Evolutionary conservation across 2,888 invertebrate genomes (phyloP), one percentile per base, ranked within the genome.

Genomic region (Venusia cambrica): DNA sequence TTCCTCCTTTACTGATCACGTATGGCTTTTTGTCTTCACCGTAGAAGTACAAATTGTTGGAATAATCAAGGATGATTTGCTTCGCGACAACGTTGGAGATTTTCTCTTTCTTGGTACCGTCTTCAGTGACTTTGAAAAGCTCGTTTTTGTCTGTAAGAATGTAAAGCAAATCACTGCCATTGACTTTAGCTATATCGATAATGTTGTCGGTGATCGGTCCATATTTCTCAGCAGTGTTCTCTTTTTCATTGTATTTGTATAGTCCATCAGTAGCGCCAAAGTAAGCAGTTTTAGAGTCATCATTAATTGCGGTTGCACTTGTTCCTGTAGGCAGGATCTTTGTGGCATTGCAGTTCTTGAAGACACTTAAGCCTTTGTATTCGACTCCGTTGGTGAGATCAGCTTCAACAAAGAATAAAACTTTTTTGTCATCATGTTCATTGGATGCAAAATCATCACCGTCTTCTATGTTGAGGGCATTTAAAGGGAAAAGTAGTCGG

Each of bases 11-110:
- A 4, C 33, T 59, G 1, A 62, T 42, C 0, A 75, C 68, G 25
- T 66, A 64, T 1, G 63, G 46, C 2, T 60, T 28, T 2, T 77
- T 73, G 2, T 73, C 65, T 2, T 47, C 44, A 2, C 56, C 61
- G 4, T 55, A 62, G 41, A 58, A 83, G 44, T 68, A 83, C 1
- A 84, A 28, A 30, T 80, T 80, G 29, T 72, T 62, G 0, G 54
- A 22, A 7, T 45, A 61, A 52, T 81, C 84, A 1, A 80, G 16
- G 10, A 69, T 58, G 0, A 84, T 68, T 50, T 75, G 58, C 21
- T 64, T 55, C 0, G 76, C 76, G 0, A 51, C 54, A 2, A 73
- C 51, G 2, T 58, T 54, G 0, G 62, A 54, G 0, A 81, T 7
- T 37, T 62, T 56, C 2, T 62, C 62, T 20, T 74, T 77, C 8